Evolutionary conservation across 2,888 invertebrate genomes (phyloP), one percentile per base, ranked within the genome.

Genomic region (Yponomeuta sedellus): DNA sequence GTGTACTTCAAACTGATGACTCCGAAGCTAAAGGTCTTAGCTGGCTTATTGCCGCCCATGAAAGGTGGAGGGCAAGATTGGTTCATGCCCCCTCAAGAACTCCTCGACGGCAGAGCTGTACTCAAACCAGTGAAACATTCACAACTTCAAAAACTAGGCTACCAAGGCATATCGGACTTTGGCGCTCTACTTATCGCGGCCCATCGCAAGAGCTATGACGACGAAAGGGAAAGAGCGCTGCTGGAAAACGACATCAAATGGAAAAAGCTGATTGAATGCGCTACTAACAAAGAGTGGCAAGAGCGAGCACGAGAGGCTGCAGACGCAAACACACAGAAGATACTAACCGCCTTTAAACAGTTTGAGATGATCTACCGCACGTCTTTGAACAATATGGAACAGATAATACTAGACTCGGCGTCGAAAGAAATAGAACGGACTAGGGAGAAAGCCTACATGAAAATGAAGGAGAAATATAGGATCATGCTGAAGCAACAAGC

Each of bases 1-100:
- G 78, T 90, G 57, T 89, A 85, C 69, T 91, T 90, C 70, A 85
- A 86, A 65, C 83, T 83, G 0, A 89, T 90, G 91, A 75, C 71
- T 10, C 75, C 76, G 0, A 82, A 81, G 67, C 71, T 84, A 0
- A 87, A 85, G 71, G 74, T 80, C 1, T 72, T 88, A 0, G 89
- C 88, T 1, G 90, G 90, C 0, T 72, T 91, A 0, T 84, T 88
- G 68, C 91, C 91, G 0, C 76, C 78, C 0, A 73, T 90, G 74
- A 80, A 80, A 70, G 89, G 90, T 10, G 88, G 85, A 0, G 90
- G 90, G 0, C 76, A 61, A 66, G 83, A 86, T 67, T 89, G 89
- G 88, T 86, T 76, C 70, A 72, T 83, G 58, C 82, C 88, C 3
- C 88, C 91, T 0, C 68, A 77, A 57, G 84, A 87, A 1, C 70